Evolutionary conservation across 2,113 vertebrate genomes (phyloP).

Genomic region (Hystrix brachyura): DNA sequence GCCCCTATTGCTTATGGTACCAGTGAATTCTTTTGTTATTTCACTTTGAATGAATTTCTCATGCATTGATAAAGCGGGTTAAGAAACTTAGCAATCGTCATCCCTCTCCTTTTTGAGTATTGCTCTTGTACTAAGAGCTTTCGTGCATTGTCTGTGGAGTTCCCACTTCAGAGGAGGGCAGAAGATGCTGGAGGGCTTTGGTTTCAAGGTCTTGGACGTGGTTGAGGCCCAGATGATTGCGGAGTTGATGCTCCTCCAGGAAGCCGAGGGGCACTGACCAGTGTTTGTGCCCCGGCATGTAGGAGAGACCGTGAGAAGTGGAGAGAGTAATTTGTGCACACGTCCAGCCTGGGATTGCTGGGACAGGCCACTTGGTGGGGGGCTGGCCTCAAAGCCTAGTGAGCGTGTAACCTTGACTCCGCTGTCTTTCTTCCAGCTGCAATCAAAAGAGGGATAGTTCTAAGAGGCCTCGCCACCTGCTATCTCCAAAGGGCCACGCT

Average conservation of each 20-base stretch:
- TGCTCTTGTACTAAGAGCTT: fast-evolving
- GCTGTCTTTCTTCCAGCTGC: not conserved
- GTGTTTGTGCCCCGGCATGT: fast-evolving
- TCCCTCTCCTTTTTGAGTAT: not conserved
- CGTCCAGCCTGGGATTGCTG: not conserved
- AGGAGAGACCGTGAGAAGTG: fast-evolving
- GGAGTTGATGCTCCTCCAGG: not conserved
- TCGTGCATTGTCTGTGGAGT: not conserved
- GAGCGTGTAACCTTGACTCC: not conserved
- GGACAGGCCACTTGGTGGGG: not conserved
- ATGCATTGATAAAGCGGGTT: no score
- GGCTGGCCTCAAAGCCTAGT: not conserved
- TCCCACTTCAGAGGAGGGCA: not conserved
- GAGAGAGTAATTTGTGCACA: not conserved
- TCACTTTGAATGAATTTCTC: not conserved
- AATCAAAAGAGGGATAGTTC: not conserved
- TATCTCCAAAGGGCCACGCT: not conserved
- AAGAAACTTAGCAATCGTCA: not conserved
- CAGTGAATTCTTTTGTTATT: not conserved
- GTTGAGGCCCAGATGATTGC: not conserved
- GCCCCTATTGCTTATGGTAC: not conserved
- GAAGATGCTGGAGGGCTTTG: not conserved
- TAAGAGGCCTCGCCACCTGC: not conserved
- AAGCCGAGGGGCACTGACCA: not conserved
- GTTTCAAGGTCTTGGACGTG: fast-evolving